These are phyloP conservation scores for Phlogophora meticulosa DNA, from an alignment of 2,888 invertebrate genomes.

Conservation along the genomic window DNA sequence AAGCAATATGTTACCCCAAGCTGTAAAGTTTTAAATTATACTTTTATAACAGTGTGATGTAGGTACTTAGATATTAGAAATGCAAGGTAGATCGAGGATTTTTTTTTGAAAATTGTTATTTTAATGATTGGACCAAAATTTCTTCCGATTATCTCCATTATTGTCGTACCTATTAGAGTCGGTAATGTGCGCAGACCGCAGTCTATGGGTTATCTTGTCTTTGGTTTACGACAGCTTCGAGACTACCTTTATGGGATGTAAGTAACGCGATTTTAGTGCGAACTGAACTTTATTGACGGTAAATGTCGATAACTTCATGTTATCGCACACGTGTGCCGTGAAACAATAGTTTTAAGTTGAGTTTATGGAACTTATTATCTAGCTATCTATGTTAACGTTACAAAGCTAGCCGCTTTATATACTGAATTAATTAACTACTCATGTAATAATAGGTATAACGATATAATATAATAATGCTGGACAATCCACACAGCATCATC, in stretches of 20 bases:
- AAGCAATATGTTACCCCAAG: too few species aligned
- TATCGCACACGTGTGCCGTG: constrained; percentile 40
- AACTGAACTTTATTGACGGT: constrained; percentile 67
- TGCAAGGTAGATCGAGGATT: too few species aligned
- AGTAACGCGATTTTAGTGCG: constrained; percentile 54
- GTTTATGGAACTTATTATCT: background rate
- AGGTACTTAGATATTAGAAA: too few species aligned
- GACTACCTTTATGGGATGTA: constrained; percentile 44
- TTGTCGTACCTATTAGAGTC: background rate
- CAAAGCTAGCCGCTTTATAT: background rate
- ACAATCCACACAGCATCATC: too few species aligned
- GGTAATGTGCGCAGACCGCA: constrained; percentile 1
- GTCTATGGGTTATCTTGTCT: constrained; percentile 37
- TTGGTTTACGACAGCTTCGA: constrained; percentile 45
- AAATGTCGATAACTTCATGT: constrained; percentile 64
- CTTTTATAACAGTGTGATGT: too few species aligned
- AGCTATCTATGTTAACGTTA: background rate
- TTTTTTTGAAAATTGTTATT: too few species aligned
- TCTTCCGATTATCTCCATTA: background rate
- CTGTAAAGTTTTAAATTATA: too few species aligned
- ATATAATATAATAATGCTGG: too few species aligned
- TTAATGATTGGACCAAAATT: too few species aligned
- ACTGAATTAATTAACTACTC: background rate
- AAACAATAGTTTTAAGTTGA: constrained; percentile 22
- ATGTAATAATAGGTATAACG: too few species aligned